Base-by-base conservation (phyloP, 2,113 vertebrate genomes). In the Mormoops blainvillei region DNA sequence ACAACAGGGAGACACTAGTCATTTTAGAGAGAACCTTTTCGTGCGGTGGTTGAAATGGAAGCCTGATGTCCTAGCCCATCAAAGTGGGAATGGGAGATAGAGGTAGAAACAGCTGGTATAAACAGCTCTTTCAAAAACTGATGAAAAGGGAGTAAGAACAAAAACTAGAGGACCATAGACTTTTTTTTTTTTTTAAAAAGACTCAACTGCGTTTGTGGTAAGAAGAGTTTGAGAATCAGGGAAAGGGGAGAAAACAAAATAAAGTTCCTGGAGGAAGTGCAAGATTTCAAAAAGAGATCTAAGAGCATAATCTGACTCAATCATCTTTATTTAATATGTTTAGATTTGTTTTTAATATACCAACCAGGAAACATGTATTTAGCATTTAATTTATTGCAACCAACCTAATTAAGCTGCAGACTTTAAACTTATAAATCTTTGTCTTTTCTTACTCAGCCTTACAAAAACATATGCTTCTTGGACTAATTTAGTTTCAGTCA, bases 401-500 rank as follows among this genome's bases (percentile, higher is more conserved):
- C 54, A 84, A 80, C 28, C 88, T 83, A 93, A 92, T 71, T 77
- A 91, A 91, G 45, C 31, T 65, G 73, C 83, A 67, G 96, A 71
- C 33, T 94, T 83, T 73, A 83, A 63, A 63, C 85, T 74, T 85
- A 77, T 58, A 84, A 96, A 94, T 85, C 36, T 41, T 73, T 83
- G 61, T 70, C 52, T 87, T 96, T 92, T 91, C 94, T 94, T 95
- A 94, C 24, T 96, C 87, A 61, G 56, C 28, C 56, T 71, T 88
- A 95, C 18, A 96, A 93, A 96, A 95, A 95, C 93, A 67, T 50
- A 93, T 87, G 87, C 67, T 96, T 94, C 88, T 90, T 45, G 43
- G 54, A 65, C 63, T 97, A 89, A 97, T 91, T 96, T 84, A 83
- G 81, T 48, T 94, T 94, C 89, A 95, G 83, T 96, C 91, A 94